A percentile compares a stretch with the other conserved stretches of the same genome.
These are phyloP conservation scores for Cheilosia pagana DNA, from an alignment of 2,888 invertebrate genomes.

Conservation along the genomic window DNA sequence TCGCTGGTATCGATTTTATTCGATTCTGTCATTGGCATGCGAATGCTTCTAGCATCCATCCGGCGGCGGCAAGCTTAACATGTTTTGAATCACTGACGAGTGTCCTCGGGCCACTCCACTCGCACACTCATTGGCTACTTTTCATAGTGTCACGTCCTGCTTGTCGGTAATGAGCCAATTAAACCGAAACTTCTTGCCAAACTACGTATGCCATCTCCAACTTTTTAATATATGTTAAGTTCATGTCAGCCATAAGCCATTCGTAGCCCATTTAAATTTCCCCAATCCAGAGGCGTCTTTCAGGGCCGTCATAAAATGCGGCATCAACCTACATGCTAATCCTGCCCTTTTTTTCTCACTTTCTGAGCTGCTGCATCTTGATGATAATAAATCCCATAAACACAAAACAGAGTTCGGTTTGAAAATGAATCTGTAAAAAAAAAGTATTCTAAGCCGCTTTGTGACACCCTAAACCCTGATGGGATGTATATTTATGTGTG, in stretches of 20 bases:
- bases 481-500: conserved; percentile 60
- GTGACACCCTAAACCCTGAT: conserved; percentile 69
- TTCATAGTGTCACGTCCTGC: background rate
- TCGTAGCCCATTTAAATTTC: background rate
- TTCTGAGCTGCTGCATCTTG: conserved; percentile 47
- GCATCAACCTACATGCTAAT: conserved; percentile 33
- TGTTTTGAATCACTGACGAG: background rate
- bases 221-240: background rate
- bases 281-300: background rate
- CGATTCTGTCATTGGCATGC: too few species aligned
- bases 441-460: conserved; percentile 72
- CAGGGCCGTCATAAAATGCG: conserved; percentile 28
- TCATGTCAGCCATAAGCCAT: too few species aligned
- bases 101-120: background rate
- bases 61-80: background rate
- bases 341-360: conserved; percentile 25
- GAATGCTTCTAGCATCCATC: too few species aligned
- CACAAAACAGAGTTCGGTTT: conserved; percentile 43
- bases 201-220: background rate
- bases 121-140: background rate
- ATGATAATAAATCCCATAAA: conserved; percentile 54
- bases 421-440: conserved; percentile 55
- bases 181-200: background rate
- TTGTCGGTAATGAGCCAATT: background rate
- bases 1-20: background rate